These are phyloP conservation scores for Fopius arisanus DNA, from an alignment of 1,140 invertebrate species.

Conservation along the genomic window DNA sequence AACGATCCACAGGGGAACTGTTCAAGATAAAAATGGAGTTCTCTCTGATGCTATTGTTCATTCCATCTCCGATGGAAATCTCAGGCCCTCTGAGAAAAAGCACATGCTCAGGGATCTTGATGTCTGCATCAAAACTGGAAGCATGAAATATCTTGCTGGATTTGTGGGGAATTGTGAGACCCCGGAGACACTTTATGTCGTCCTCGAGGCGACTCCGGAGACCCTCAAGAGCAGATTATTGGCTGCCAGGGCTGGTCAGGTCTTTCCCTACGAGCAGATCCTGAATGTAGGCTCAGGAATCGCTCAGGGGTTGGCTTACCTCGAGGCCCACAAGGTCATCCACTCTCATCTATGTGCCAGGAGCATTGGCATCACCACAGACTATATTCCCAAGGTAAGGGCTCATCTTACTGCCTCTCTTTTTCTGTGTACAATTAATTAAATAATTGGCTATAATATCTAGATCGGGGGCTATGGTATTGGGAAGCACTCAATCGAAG, in stretches of 20 bases:
- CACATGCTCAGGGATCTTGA: slow-evolving; percentile 79
- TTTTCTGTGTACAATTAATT: too few relatives aligned
- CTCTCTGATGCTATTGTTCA: slow-evolving; percentile 56
- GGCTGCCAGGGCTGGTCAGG: slow-evolving; percentile 69
- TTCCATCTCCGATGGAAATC: slow-evolving; percentile 68
- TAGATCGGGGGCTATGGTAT: slow-evolving; percentile 78
- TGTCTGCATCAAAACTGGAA: slow-evolving; percentile 72
- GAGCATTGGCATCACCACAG: slow-evolving; percentile 72
- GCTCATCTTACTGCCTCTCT: too few relatives aligned
- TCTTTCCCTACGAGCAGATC: slow-evolving; percentile 69
- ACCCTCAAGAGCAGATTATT: slow-evolving; percentile 75
- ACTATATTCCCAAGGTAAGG: slow-evolving; percentile 74
- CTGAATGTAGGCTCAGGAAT: slow-evolving; percentile 70
- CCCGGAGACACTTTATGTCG: slow-evolving; percentile 74
- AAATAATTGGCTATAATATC: too few relatives aligned
- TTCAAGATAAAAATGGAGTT: slow-evolving; percentile 67
- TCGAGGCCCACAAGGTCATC: slow-evolving; percentile 68
- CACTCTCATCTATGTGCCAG: slow-evolving; percentile 78
- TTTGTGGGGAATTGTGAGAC: slow-evolving; percentile 84
- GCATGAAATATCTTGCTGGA: slow-evolving; percentile 75
- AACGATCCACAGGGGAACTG: slow-evolving; percentile 72
- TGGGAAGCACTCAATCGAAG: slow-evolving; percentile 63
- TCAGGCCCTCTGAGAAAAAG: slow-evolving; percentile 70
- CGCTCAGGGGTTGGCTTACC: slow-evolving; percentile 62
- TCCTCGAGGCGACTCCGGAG: slow-evolving; percentile 72